Conservation (phyloP, 2,888 invertebrate genomes). For the Meta bourneti region DNA sequence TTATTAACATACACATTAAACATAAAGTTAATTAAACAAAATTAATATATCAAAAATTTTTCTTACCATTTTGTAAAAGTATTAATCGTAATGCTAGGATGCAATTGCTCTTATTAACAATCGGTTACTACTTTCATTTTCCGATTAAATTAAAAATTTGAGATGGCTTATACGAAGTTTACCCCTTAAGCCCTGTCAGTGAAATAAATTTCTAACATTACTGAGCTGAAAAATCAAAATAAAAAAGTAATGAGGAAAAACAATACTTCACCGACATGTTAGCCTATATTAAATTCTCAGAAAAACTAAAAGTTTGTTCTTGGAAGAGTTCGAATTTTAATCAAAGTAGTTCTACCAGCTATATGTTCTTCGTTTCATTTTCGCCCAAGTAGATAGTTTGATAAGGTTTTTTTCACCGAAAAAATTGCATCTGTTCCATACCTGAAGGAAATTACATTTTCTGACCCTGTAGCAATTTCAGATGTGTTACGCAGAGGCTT, state of each 20-base stretch:
- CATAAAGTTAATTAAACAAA: too few species aligned
- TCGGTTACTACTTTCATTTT: too few species aligned
- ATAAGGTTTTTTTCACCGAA: not conserved
- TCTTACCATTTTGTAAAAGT: too few species aligned
- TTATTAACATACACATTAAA: too few species aligned
- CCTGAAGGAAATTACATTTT: not conserved
- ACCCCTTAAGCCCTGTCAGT: too few species aligned
- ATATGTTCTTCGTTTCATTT: conserved; percentile 21
- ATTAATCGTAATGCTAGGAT: too few species aligned
- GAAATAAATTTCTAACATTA: not conserved
- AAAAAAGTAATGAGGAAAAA: not conserved
- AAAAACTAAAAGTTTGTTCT: not conserved
- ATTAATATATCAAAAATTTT: too few species aligned
- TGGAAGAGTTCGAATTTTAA: conserved; percentile 23
- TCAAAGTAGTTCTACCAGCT: conserved; percentile 9
- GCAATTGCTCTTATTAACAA: too few species aligned
- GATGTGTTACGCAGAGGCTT: not conserved
- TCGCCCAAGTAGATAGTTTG: conserved; percentile 4
- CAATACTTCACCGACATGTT: not conserved
- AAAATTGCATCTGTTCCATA: not conserved
- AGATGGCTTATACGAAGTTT: too few species aligned
- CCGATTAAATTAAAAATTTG: too few species aligned
- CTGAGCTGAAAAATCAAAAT: not conserved
- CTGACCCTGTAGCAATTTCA: not conserved
- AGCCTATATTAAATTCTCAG: not conserved